Percentiles rank a stretch among this genome's conserved stretches.
phyloP scores from a whole-genome alignment of 2,888 invertebrate genomes.

The Ochlodes sylvanus region DNA sequence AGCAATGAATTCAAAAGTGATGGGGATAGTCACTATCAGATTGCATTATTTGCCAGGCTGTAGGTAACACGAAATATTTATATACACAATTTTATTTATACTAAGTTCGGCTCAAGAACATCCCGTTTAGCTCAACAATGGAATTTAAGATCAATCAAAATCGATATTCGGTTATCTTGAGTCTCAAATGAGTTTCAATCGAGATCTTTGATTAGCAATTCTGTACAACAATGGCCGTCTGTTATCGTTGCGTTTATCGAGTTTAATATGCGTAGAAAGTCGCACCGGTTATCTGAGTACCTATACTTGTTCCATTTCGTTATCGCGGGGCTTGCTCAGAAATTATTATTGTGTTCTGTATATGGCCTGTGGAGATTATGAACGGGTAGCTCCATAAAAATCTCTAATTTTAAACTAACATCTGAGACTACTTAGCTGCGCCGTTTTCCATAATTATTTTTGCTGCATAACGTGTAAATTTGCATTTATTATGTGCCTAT shows the following conservation, averaged over 20 bases:
- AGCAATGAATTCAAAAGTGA: no score
- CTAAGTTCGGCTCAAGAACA: slow-evolving; percentile 11
- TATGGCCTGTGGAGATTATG: slow-evolving; percentile 70
- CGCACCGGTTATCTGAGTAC: slow-evolving; percentile 66
- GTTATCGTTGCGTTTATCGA: slow-evolving; percentile 76
- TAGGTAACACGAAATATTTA: neutral
- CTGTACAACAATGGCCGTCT: slow-evolving; percentile 66
- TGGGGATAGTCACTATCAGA: no score
- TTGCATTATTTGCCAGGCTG: neutral
- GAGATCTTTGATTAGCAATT: slow-evolving; percentile 78
- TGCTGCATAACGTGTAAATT: neutral
- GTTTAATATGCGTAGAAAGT: slow-evolving; percentile 82
- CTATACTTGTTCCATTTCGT: slow-evolving; percentile 71
- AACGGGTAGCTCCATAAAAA: slow-evolving; percentile 34
- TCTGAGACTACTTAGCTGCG: neutral
- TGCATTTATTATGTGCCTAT: neutral
- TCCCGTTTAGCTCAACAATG: slow-evolving; percentile 30
- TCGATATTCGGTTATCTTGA: slow-evolving; percentile 25
- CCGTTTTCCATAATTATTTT: no score
- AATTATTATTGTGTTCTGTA: slow-evolving; percentile 76
- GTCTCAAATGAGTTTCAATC: slow-evolving; percentile 70
- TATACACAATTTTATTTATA: neutral
- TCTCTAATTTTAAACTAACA: slow-evolving; percentile 30
- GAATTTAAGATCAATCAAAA: slow-evolving; percentile 26
- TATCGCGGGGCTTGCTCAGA: slow-evolving; percentile 69